Conservation (phyloP, 2,888 invertebrate species). For the Pyrocoelia pectoralis region DNA sequence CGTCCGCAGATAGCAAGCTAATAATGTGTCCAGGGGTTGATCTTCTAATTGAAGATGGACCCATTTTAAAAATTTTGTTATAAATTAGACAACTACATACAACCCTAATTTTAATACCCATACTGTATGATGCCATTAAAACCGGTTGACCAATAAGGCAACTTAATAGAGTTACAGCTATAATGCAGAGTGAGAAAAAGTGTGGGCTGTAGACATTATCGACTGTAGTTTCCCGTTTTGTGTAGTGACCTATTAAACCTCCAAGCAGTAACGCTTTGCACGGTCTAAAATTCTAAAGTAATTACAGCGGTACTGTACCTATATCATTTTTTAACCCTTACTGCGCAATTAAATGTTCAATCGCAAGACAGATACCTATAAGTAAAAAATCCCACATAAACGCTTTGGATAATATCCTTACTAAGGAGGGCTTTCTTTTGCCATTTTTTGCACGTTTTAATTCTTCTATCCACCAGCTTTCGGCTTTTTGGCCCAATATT, state of each 20-base stretch:
- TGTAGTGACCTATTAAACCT: not conserved
- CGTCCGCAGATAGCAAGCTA: slow-evolving; percentile 93
- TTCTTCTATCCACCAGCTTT: not conserved
- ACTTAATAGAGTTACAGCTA: not conserved
- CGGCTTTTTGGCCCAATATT: not conserved
- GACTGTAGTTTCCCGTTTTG: not conserved
- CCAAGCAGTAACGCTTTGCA: not conserved
- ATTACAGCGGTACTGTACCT: no score
- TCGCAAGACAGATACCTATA: not conserved
- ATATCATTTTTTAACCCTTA: no score
- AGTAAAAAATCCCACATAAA: not conserved
- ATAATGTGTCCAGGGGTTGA: slow-evolving; percentile 81
- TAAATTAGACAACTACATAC: slow-evolving; percentile 87
- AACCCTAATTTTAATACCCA: slow-evolving; percentile 86
- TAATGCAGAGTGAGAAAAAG: not conserved
- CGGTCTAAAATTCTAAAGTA: not conserved
- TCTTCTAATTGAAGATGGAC: slow-evolving; percentile 76
- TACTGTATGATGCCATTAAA: slow-evolving; percentile 54
- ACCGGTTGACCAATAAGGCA: not conserved
- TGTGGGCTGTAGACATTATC: no score
- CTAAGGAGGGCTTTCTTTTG: not conserved
- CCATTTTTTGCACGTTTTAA: not conserved
- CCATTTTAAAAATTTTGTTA: slow-evolving; percentile 67
- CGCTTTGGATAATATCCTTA: not conserved
- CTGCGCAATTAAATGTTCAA: not conserved